Percentiles rank a stretch among this genome's conserved stretches.
phyloP scores from a whole-genome alignment of 2,113 vertebrate species.

The Australoheros scitulus region DNA sequence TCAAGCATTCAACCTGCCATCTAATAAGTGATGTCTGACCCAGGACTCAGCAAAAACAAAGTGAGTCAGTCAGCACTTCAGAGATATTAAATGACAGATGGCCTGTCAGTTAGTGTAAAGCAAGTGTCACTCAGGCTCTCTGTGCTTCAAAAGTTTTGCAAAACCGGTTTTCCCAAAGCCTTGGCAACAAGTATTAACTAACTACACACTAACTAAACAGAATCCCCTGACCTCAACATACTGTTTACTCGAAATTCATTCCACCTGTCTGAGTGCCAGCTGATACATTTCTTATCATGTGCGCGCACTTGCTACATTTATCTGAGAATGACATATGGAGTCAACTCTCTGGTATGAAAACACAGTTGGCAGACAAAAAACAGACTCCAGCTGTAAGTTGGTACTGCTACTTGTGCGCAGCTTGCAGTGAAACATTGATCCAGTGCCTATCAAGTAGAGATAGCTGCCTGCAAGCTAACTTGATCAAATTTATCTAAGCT shows the following conservation, averaged over 20 bases:
- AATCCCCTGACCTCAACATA: background rate
- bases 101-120: constrained; percentile 26
- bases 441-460: background rate
- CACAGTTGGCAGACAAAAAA: background rate
- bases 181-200: background rate
- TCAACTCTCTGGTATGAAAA: background rate
- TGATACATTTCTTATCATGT: background rate
- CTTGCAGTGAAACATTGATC: background rate
- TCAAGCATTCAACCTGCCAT: background rate
- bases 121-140: constrained; percentile 28
- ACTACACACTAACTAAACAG: background rate
- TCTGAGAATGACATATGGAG: background rate
- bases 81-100: constrained; percentile 40
- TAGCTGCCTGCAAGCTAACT: background rate
- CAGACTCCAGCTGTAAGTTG: background rate
- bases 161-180: constrained; percentile 15
- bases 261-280: background rate
- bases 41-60: constrained; percentile 9
- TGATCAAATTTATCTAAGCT: background rate
- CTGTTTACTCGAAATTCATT: background rate
- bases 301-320: background rate
- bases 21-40: constrained; percentile 18
- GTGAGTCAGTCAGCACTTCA: constrained; percentile 31
- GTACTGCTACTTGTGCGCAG: background rate
- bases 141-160: background rate